Conservation (phyloP, 1,140 invertebrate species). For the Nixonia krombeini region DNA sequence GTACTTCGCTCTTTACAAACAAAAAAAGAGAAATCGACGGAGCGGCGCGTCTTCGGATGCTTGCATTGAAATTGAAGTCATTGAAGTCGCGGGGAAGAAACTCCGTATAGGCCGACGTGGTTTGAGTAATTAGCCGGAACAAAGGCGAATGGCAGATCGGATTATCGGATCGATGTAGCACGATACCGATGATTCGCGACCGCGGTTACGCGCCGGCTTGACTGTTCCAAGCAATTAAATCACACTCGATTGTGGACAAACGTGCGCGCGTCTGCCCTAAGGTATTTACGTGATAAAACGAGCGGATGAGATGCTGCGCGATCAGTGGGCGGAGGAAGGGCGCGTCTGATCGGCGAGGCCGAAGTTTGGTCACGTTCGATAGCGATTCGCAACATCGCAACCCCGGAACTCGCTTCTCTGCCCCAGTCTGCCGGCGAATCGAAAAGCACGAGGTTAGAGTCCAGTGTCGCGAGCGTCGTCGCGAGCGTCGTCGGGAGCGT, state of each 20-base stretch:
- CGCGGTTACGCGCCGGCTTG: no score
- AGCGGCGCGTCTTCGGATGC: no score
- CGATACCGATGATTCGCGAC: no score
- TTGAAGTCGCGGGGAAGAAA: no score
- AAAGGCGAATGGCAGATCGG: no score
- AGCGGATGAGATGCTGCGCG: slow-evolving; percentile 46
- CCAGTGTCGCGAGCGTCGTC: slow-evolving; percentile 5
- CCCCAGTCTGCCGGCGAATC: slow-evolving; percentile 39
- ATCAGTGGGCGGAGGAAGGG: slow-evolving; percentile 39
- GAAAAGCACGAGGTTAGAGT: slow-evolving; percentile 33
- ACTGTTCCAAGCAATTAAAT: slow-evolving; percentile 42
- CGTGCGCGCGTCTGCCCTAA: slow-evolving; percentile 43
- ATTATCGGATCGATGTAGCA: no score
- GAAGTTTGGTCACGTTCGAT: slow-evolving; percentile 56
- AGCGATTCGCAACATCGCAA: slow-evolving; percentile 58
- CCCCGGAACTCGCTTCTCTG: slow-evolving; percentile 42
- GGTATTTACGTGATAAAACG: slow-evolving; percentile 51
- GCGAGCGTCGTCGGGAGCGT: neutral
- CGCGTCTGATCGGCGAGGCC: slow-evolving; percentile 52
- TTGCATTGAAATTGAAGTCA: no score
- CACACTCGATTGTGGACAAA: slow-evolving; percentile 23
- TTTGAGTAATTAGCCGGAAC: no score
- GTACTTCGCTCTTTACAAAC: no score
- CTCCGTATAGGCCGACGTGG: no score
- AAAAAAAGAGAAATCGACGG: no score